phyloP scores from a whole-genome alignment of 1,140 invertebrate genomes.

The Charaxes varanes region DNA sequence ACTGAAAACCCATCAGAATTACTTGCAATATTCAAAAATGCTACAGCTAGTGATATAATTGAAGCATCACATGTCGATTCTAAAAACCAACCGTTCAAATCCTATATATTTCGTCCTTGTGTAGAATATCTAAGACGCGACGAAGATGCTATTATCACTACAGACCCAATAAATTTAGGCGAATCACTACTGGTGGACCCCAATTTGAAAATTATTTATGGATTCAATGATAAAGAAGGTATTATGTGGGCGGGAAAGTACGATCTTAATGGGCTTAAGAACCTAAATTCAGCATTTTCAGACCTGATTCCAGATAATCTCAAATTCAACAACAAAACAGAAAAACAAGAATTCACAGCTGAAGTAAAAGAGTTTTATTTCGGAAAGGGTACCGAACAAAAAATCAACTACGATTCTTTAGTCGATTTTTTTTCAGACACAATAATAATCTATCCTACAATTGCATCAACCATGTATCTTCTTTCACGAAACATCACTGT shows the following conservation, averaged over 20 bases:
- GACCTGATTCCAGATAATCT: conserved; percentile 25
- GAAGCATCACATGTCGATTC: conserved; percentile 18
- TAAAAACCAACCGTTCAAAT: conserved; percentile 18
- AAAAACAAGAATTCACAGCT: conserved; percentile 12
- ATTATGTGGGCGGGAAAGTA: conserved; percentile 24
- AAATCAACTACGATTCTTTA: conserved; percentile 20
- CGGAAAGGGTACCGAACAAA: conserved; percentile 6
- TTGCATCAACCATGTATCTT: conserved; percentile 12
- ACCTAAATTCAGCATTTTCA: conserved; percentile 19
- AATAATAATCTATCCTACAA: conserved; percentile 16
- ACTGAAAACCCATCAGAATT: conserved; percentile 26
- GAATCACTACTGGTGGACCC: conserved; percentile 11
- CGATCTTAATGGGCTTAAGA: conserved; percentile 13
- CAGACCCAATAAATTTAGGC: conserved; percentile 20
- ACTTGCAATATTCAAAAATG: conserved; percentile 25
- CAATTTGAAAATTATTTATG: conserved; percentile 24
- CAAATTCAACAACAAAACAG: conserved; percentile 13
- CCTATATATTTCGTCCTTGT: conserved; percentile 31
- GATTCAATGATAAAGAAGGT: conserved; percentile 34
- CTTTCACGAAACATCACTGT: conserved; percentile 17
- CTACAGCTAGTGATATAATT: conserved; percentile 22
- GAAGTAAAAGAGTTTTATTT: conserved; percentile 25
- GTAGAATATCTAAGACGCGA: conserved; percentile 15
- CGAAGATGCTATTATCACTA: conserved; percentile 19
- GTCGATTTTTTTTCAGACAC: conserved; percentile 25